These are phyloP conservation scores for Scelioninae gen. 2 DNA, from an alignment of 2,888 invertebrate genomes.

Conservation along the genomic window DNA sequence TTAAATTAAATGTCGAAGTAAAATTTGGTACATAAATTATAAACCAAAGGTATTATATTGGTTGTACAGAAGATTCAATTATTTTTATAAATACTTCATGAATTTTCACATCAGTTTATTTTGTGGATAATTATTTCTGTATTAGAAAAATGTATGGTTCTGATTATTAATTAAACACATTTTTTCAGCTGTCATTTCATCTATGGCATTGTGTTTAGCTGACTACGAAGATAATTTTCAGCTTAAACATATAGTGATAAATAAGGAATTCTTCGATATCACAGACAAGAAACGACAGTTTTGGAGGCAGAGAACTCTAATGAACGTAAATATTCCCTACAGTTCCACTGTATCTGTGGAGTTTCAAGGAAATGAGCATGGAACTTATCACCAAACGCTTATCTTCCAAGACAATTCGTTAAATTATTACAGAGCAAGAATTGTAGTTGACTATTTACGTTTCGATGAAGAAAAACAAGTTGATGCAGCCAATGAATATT, in stretches of 20 bases:
- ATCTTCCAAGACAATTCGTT: constrained; percentile 32
- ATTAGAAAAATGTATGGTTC: too few species aligned
- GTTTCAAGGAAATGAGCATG: constrained; percentile 31
- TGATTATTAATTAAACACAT: too few species aligned
- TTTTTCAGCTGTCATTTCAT: constrained; percentile 27
- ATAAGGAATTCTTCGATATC: constrained; percentile 20
- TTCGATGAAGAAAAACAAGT: constrained; percentile 35
- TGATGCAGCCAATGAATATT: constrained; percentile 40
- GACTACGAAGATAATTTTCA: constrained; percentile 33
- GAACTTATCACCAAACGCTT: constrained; percentile 45
- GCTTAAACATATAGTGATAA: constrained; percentile 19
- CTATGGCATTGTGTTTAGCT: constrained; percentile 31
- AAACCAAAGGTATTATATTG: too few species aligned
- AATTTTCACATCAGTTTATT: too few species aligned
- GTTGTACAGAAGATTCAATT: too few species aligned
- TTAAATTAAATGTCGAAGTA: too few species aligned
- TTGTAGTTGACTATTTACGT: constrained; percentile 36
- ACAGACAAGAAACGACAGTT: constrained; percentile 34
- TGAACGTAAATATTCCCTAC: not conserved
- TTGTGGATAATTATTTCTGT: too few species aligned
- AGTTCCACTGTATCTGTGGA: constrained; percentile 5
- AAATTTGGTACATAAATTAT: too few species aligned
- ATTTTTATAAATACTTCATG: too few species aligned
- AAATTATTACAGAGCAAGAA: constrained; percentile 38
- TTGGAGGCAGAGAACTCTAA: constrained; percentile 11